phyloP scores from a whole-genome alignment of 1,140 invertebrate genomes.

The Panagrolaimus sp. region DNA sequence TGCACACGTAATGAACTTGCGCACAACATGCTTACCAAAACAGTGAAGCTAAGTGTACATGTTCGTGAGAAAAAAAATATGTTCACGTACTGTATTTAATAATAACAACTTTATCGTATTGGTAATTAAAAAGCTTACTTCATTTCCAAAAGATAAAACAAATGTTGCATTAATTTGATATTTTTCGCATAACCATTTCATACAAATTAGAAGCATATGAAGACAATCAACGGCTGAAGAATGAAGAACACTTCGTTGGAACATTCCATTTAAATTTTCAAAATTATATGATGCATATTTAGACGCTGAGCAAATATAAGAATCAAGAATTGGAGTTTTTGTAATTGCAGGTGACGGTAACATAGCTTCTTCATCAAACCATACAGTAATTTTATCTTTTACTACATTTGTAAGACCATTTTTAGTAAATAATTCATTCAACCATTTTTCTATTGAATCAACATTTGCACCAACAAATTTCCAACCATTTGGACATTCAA shows the following conservation, averaged over 20 bases:
- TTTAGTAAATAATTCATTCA: slow-evolving; percentile 73
- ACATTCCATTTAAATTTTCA: slow-evolving; percentile 30
- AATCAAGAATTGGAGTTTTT: slow-evolving; percentile 74
- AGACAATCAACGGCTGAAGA: slow-evolving; percentile 96
- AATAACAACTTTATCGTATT: too few species aligned
- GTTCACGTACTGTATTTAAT: too few species aligned
- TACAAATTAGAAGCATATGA: slow-evolving; percentile 81
- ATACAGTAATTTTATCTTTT: too few species aligned
- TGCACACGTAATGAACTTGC: too few species aligned
- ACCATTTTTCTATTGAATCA: slow-evolving; percentile 97
- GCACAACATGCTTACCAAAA: too few species aligned
- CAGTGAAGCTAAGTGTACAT: too few species aligned
- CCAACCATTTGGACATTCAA: slow-evolving; percentile 82
- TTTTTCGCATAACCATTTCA: slow-evolving; percentile 77
- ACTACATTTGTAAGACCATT: slow-evolving; percentile 5
- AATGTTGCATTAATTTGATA: slow-evolving; percentile 73
- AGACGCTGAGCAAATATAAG: slow-evolving; percentile 76
- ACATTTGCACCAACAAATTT: slow-evolving; percentile 95
- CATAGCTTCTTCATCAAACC: too few species aligned
- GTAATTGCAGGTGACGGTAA: slow-evolving; percentile 53
- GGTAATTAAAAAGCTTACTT: too few species aligned
- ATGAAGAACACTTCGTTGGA: slow-evolving; percentile 68
- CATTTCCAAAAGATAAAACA: slow-evolving; percentile 94
- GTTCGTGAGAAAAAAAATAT: too few species aligned
- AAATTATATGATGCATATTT: slow-evolving; percentile 63